Conservation (phyloP, 2,797 vertebrate species). For the Tauraco hartlaubi region DNA sequence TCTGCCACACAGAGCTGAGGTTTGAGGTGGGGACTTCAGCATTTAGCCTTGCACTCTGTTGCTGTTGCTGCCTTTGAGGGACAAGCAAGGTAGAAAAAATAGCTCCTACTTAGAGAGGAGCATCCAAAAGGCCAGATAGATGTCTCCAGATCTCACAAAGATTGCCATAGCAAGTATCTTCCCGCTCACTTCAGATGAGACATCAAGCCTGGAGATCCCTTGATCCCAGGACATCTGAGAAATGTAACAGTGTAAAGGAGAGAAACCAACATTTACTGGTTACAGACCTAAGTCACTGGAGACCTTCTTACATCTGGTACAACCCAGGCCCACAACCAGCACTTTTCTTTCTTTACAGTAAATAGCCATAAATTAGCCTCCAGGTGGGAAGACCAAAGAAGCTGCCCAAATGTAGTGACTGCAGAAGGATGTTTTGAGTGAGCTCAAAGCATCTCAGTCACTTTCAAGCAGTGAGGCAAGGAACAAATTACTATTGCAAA, state of each 20-base stretch:
- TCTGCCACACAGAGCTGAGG: neutral
- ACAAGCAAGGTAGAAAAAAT: neutral
- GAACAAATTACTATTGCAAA: neutral
- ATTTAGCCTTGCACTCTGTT: neutral
- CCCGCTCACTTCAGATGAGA: neutral
- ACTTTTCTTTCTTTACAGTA: neutral
- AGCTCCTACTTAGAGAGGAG: neutral
- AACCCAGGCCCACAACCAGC: neutral
- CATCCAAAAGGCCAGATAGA: neutral
- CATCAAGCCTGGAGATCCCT: neutral
- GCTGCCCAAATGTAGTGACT: neutral
- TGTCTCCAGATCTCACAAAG: neutral
- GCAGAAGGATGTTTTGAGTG: neutral
- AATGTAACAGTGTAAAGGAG: accelerated
- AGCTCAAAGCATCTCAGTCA: neutral
- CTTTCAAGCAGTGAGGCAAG: neutral
- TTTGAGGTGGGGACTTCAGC: neutral
- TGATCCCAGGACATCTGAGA: neutral
- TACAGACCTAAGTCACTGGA: neutral
- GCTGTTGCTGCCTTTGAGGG: neutral
- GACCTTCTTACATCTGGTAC: neutral
- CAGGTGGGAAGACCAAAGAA: neutral
- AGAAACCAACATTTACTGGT: neutral
- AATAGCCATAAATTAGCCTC: neutral
- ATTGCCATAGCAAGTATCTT: neutral